Evolutionary conservation across 2,888 invertebrate genomes (phyloP).

Genomic region (Nemotelus nigrinus): DNA sequence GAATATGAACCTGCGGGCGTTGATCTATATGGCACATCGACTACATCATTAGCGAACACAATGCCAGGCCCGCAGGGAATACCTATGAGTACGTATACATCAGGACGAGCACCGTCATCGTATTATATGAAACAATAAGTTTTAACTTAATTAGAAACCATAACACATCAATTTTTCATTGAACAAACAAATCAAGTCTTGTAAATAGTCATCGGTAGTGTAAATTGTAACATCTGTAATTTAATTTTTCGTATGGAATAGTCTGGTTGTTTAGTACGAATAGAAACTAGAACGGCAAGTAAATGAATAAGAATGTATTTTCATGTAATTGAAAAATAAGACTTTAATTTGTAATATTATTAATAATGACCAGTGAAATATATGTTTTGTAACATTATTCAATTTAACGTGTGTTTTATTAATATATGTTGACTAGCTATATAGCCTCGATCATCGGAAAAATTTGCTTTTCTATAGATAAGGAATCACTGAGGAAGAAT

Average conservation of each 20-base stretch:
- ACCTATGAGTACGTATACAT: slow-evolving; percentile 85
- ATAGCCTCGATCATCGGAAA: too few relatives aligned
- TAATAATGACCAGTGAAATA: slow-evolving; percentile 32
- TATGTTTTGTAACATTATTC: background rate
- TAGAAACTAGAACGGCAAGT: background rate
- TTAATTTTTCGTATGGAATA: slow-evolving; percentile 14
- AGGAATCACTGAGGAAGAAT: too few relatives aligned
- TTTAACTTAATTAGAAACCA: background rate
- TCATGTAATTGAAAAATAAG: background rate
- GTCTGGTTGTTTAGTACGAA: slow-evolving; percentile 19
- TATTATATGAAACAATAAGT: slow-evolving; percentile 61
- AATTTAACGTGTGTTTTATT: too few relatives aligned
- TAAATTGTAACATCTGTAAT: background rate
- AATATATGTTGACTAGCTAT: too few relatives aligned
- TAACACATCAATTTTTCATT: background rate
- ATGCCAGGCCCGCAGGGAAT: slow-evolving; percentile 74
- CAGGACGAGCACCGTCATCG: slow-evolving; percentile 74
- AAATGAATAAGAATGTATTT: background rate
- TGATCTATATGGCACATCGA: slow-evolving; percentile 65
- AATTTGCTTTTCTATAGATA: too few relatives aligned
- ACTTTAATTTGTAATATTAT: slow-evolving; percentile 6
- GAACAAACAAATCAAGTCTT: slow-evolving; percentile 18
- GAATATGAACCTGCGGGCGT: slow-evolving; percentile 79
- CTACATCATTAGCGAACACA: slow-evolving; percentile 69
- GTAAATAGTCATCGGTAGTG: slow-evolving; percentile 30